Percentiles rank a stretch among this genome's conserved stretches.
Conservation (phyloP, 2,888 invertebrate species). For the Caenorhabditis sp. region DNA sequence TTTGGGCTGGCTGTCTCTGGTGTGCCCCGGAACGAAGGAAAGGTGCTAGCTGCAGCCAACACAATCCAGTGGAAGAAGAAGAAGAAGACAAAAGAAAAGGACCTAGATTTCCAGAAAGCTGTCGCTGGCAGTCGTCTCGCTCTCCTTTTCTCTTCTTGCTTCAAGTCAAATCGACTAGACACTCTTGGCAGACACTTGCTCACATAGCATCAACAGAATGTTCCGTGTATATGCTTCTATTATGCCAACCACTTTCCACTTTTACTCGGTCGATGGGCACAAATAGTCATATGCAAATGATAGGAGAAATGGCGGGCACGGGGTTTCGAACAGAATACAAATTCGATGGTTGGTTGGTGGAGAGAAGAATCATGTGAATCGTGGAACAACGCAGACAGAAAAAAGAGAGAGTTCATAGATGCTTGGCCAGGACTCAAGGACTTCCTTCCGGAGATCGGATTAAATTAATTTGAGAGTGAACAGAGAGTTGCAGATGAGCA, state of each 20-base stretch:
- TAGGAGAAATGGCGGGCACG: slow-evolving; percentile 16
- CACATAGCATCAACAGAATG: slow-evolving; percentile 24
- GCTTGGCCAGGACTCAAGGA: slow-evolving; percentile 11
- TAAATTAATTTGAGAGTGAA: background rate
- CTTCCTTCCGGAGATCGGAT: slow-evolving; percentile 10
- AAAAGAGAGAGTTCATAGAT: slow-evolving; percentile 18
- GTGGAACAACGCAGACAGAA: background rate
- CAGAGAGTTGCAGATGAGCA: too few relatives aligned
- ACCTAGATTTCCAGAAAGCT: slow-evolving; percentile 26
- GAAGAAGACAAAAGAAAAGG: slow-evolving; percentile 11
- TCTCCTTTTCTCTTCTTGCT: slow-evolving; percentile 5
- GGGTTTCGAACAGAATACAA: slow-evolving; percentile 44
- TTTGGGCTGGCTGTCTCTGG: too few relatives aligned
- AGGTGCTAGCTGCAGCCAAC: slow-evolving; percentile 5
- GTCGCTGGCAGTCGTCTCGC: slow-evolving; percentile 20
- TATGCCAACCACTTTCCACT: background rate
- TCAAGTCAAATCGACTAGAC: slow-evolving; percentile 21
- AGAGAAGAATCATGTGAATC: slow-evolving; percentile 7
- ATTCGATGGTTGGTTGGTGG: slow-evolving; percentile 11
- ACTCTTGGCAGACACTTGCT: slow-evolving; percentile 8
- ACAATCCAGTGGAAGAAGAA: slow-evolving; percentile 15
- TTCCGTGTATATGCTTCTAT: slow-evolving; percentile 37
- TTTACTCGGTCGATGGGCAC: background rate
- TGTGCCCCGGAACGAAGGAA: background rate
- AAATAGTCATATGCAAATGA: slow-evolving; percentile 49